Evolutionary conservation across 1,140 invertebrate species (phyloP).

Genomic region (Colletes gigas): DNA sequence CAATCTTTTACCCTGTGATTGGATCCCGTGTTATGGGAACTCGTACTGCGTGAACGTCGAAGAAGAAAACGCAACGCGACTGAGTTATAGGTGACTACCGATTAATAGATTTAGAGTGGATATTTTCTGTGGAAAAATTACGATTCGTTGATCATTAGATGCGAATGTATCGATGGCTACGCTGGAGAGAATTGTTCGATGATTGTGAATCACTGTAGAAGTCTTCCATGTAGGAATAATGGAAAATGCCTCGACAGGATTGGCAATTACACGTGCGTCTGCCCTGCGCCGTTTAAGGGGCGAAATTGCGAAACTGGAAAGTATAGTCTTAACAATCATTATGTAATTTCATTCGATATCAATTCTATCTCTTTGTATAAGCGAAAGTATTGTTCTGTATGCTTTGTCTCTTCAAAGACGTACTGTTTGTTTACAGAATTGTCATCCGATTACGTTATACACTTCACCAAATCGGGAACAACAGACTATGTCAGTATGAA

Average conservation of each 20-base stretch:
- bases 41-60: conserved; percentile 81
- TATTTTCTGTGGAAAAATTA: background rate
- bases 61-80: conserved; percentile 69
- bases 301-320: conserved; percentile 76
- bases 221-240: conserved; percentile 80
- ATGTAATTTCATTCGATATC: background rate
- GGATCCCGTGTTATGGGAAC: conserved; percentile 80
- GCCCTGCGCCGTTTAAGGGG: conserved; percentile 74
- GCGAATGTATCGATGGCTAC: conserved; percentile 82
- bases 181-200: conserved; percentile 77
- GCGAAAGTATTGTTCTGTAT: background rate
- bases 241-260: conserved; percentile 80
- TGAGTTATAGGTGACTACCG: conserved; percentile 72
- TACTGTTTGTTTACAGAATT: conserved; percentile 69
- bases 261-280: conserved; percentile 75
- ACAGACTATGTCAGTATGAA: conserved; percentile 81
- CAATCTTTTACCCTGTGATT: conserved; percentile 82
- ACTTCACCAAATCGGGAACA: conserved; percentile 81
- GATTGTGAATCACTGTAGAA: conserved; percentile 82
- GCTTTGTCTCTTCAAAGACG: conserved; percentile 5
- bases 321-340: conserved; percentile 32
- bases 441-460: conserved; percentile 80
- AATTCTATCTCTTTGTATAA: background rate
- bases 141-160: conserved; percentile 69
- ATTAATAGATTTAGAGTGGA: background rate